Evolutionary conservation across 2,797 vertebrate species (phyloP), one percentile per base, ranked within the genome.

Genomic region (Pseudochaenichthys georgianus): DNA sequence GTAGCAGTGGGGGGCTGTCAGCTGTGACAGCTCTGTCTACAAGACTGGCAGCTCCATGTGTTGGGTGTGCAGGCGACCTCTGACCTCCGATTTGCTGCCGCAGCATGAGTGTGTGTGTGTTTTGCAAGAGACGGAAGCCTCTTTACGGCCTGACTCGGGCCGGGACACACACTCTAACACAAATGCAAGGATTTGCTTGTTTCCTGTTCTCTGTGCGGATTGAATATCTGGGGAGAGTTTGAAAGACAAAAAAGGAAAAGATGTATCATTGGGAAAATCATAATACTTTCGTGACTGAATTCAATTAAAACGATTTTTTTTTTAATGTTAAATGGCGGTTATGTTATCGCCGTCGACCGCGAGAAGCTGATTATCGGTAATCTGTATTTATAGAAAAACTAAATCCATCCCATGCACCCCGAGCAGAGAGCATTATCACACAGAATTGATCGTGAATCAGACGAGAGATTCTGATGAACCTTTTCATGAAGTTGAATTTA

Each of bases 31-130:
- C 54, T 81, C 81, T 48, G 63, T 80, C 78, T 73, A 9, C 17
- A 7, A 73, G 90, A 93, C 66, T 85, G 90, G 82, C 89, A 86
- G 86, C 9, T 70, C 87, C 88, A 85, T 89, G 85, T 93, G 93
- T 75, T 75, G 47, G n/a, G 71, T 81, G 17, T 12, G 62, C 16
- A 11, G 59, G 58, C 81, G 87, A 93, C 89, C 88, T 86, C 41
- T 87, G 88, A 94, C 89, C 90, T 60, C 62, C 64, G 73, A 85
- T 80, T 45, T 85, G 82, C 81, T 74, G 76, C 68, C 21, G 42
- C 70, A 78, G 83, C 75, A 34, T 77, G 77, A 70, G 80, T 76
- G 5, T 58, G 16, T 79, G n/a, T 77, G 46, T 43, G 45, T 19
- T 5, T 28, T 19, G 64, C 15, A 7, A 57, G 70, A 57, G 62